These are phyloP conservation scores for Capra hircus DNA, from an alignment of 2,113 vertebrate species.

Conservation along the genomic window DNA sequence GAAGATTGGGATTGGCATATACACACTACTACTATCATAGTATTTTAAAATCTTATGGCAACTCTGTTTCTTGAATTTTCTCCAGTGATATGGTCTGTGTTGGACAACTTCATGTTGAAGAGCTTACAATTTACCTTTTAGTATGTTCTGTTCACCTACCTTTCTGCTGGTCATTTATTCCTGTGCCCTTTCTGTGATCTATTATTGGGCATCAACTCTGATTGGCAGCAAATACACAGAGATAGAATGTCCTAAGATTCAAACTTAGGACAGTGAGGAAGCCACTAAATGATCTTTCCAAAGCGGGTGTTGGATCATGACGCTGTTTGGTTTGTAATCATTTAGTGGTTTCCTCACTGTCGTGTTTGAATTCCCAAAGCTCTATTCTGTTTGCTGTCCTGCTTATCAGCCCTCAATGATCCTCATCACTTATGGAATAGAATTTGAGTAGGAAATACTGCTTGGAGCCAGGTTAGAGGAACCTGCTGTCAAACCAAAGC, in stretches of 20 bases:
- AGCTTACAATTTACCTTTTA: background rate
- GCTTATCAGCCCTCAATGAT: background rate
- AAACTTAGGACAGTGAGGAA: background rate
- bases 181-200: background rate
- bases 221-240: background rate
- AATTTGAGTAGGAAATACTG: background rate
- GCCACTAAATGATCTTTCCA: background rate
- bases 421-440: background rate
- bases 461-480: background rate
- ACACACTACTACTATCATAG: background rate
- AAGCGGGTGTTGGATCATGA: background rate
- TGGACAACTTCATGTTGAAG: background rate
- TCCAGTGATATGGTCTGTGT: background rate
- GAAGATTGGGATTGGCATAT: background rate
- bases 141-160: background rate
- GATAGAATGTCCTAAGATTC: background rate
- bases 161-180: background rate
- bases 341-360: background rate
- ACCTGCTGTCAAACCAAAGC: background rate
- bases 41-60: background rate
- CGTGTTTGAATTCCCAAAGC: background rate
- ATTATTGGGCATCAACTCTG: background rate
- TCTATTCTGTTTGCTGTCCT: background rate
- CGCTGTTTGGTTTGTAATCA: background rate
- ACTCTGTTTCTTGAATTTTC: background rate